Evolutionary conservation across 2,113 vertebrate genomes (phyloP), one percentile per base, ranked within the genome.

Genomic region (Tympanuchus pallidicinctus): DNA sequence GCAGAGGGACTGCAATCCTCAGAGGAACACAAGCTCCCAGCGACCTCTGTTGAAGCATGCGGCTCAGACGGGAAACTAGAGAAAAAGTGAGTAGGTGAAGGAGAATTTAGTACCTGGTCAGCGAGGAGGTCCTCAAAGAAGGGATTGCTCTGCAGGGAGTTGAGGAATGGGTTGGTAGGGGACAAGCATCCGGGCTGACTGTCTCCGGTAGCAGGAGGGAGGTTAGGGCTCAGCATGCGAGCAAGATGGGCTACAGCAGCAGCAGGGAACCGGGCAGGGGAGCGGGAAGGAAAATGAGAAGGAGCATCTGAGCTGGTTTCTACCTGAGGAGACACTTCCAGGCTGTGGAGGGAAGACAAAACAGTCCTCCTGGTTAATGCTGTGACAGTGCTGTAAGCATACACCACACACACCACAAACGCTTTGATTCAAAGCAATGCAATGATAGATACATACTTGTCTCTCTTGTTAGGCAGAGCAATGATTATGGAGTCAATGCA

Each of bases 301-400:
- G 96, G 95, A 95, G 98, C 97, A 88, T 97, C 98, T 97, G 98
- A 97, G 98, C 96, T 97, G 98, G 98, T 94, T 97, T 98, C 98
- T 99, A 98, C 98, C 98, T 98, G 98, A 98, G 98, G 98, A 98
- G 98, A 98, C 98, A 98, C 98, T 98, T 98, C 98, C 98, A 98
- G 98, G 98, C 99, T 99, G 99, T 98, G 98, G 98, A 99, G 98
- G 98, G 97, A 98, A 99, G 97, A 98, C 97, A 99, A 98, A 98
- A 97, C 87, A 96, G 95, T 97, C 98, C 98, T 98, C 97, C 96
- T 94, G 97, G 98, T 99, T 99, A 99, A 98, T 98, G 96, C 95
- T 10, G 92, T 79, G 88, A 94, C 93, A 96, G 92, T 43, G 82
- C 74, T 42, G 92, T 12, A 76, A 73, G 86, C 91, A 86, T 30